phyloP scores from a whole-genome alignment of 2,888 invertebrate genomes.

The Mythimna impura region DNA sequence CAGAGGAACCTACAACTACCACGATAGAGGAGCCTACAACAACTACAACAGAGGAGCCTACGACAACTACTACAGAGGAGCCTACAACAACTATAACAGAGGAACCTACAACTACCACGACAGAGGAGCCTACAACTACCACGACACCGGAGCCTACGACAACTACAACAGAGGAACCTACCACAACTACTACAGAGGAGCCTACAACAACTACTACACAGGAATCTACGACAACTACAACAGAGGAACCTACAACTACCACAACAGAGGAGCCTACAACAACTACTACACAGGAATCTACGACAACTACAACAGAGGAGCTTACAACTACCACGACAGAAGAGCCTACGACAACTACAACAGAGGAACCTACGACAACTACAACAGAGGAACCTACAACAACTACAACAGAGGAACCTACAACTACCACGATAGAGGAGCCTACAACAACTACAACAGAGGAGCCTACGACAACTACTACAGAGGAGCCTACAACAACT shows the following conservation, averaged over 20 bases:
- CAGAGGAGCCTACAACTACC: neutral
- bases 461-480: no score
- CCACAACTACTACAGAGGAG: neutral
- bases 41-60: neutral
- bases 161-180: neutral
- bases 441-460: no score
- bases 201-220: neutral
- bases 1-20: neutral
- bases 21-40: neutral
- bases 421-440: no score
- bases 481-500: no score
- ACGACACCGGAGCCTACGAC: no score
- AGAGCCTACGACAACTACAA: no score
- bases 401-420: no score
- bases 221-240: neutral
- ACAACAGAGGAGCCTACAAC: neutral
- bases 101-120: neutral
- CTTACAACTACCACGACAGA: no score
- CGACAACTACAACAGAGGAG: no score
- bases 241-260: slow-evolving; percentile 11
- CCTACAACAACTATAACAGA: neutral
- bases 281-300: neutral
- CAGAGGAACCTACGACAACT: no score
- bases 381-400: no score
- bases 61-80: neutral